These are phyloP conservation scores for Podotricha telesiphe DNA, from an alignment of 2,888 invertebrate genomes.

Conservation along the genomic window DNA sequence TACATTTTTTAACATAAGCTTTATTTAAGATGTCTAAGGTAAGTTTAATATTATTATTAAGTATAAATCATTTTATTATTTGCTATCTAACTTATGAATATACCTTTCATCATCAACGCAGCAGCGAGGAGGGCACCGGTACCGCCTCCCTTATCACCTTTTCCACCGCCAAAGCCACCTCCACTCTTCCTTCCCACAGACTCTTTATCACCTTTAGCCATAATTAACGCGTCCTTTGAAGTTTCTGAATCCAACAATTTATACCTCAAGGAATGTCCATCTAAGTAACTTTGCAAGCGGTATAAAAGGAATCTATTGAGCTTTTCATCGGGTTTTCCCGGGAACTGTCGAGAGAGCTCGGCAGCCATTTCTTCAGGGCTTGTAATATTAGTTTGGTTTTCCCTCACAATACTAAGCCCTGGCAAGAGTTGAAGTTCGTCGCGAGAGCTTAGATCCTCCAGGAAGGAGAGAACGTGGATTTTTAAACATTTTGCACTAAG, in stretches of 20 bases:
- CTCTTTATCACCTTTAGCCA: constrained; percentile 72
- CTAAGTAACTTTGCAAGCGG: constrained; percentile 86
- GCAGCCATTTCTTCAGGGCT: constrained; percentile 85
- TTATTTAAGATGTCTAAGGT: no score
- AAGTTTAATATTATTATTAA: no score
- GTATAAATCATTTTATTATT: not conserved
- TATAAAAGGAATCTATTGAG: constrained; percentile 89
- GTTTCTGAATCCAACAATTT: constrained; percentile 87
- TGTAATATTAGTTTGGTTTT: constrained; percentile 75
- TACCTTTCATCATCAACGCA: constrained; percentile 86
- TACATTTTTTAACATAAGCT: no score
- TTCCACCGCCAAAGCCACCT: constrained; percentile 73
- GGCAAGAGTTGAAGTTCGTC: constrained; percentile 88
- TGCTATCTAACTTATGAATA: constrained; percentile 20
- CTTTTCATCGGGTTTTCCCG: constrained; percentile 89
- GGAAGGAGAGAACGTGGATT: constrained; percentile 89
- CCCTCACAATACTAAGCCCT: constrained; percentile 90
- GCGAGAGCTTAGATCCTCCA: constrained; percentile 89
- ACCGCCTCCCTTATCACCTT: constrained; percentile 63
- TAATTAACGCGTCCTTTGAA: constrained; percentile 82
- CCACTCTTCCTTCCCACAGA: constrained; percentile 72
- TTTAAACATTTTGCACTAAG: constrained; percentile 89
- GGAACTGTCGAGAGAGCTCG: constrained; percentile 89
- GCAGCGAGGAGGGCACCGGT: constrained; percentile 82
- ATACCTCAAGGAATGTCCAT: constrained; percentile 88